These are phyloP conservation scores for Columbina picui DNA, from an alignment of 2,113 vertebrate genomes.

Conservation along the genomic window DNA sequence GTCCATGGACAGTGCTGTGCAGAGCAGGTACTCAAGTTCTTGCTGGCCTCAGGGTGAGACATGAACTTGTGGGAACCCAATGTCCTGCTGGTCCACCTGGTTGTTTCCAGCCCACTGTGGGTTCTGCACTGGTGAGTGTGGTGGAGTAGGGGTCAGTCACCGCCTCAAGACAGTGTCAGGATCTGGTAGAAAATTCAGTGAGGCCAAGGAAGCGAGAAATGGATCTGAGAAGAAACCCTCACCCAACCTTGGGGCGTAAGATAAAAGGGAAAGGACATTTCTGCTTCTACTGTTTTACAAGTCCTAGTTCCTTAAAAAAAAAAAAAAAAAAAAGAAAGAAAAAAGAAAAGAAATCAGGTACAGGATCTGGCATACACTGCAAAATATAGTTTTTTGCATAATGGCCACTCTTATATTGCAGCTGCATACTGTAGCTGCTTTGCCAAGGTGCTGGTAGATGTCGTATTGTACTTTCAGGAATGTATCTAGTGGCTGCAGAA, in stretches of 20 bases:
- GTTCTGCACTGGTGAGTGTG: accelerated
- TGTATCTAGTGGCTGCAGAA: neutral
- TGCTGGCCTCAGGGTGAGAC: neutral
- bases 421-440: accelerated
- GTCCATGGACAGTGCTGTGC: neutral
- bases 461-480: neutral
- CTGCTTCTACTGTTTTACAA: neutral
- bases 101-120: neutral
- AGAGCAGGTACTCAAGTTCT: neutral
- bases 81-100: accelerated
- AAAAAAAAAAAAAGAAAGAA: too few relatives aligned
- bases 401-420: neutral
- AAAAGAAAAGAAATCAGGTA: neutral
- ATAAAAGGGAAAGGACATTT: neutral
- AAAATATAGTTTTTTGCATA: neutral
- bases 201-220: neutral
- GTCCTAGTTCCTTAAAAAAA: neutral
- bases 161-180: neutral
- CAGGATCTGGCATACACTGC: neutral
- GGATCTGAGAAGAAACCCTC: neutral
- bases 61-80: neutral
- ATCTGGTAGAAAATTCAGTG: neutral
- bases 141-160: neutral
- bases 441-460: neutral
- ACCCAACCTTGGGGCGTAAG: neutral